These are phyloP conservation scores for Blera fallax DNA, from an alignment of 2,888 invertebrate species.

Conservation along the genomic window DNA sequence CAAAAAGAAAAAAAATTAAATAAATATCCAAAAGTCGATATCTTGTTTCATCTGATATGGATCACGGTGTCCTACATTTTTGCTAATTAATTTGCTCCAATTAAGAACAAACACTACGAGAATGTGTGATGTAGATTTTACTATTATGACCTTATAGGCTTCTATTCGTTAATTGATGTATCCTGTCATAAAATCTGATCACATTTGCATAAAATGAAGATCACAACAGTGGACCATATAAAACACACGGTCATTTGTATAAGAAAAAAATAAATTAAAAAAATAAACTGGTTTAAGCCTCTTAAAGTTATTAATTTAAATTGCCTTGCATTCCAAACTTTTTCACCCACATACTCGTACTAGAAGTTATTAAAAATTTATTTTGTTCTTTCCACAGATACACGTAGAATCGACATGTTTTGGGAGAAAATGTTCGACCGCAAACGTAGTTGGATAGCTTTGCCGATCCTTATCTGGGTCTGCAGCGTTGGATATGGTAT, in stretches of 20 bases:
- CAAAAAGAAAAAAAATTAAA: background rate
- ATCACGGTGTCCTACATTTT: background rate
- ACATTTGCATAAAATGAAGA: conserved; percentile 23
- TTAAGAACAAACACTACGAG: no score
- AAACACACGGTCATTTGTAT: background rate
- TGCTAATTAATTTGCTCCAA: background rate
- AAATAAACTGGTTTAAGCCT: background rate
- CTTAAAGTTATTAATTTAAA: no score
- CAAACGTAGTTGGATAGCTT: conserved; percentile 54
- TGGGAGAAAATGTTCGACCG: conserved; percentile 46
- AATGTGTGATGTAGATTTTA: background rate
- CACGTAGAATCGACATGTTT: conserved; percentile 10
- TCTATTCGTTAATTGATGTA: background rate
- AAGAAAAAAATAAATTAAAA: no score
- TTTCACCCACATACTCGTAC: conserved; percentile 44
- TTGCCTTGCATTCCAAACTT: conserved; percentile 10
- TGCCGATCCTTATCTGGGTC: conserved; percentile 69
- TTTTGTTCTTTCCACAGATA: conserved; percentile 13
- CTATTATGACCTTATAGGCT: background rate
- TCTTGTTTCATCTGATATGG: background rate
- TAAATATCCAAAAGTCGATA: background rate
- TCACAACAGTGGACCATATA: background rate
- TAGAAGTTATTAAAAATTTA: conserved; percentile 3
- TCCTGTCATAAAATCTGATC: background rate
- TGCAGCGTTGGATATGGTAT: conserved; percentile 56